Conservation (phyloP, 2,113 vertebrate species). For the Paedocypris sp. region DNA sequence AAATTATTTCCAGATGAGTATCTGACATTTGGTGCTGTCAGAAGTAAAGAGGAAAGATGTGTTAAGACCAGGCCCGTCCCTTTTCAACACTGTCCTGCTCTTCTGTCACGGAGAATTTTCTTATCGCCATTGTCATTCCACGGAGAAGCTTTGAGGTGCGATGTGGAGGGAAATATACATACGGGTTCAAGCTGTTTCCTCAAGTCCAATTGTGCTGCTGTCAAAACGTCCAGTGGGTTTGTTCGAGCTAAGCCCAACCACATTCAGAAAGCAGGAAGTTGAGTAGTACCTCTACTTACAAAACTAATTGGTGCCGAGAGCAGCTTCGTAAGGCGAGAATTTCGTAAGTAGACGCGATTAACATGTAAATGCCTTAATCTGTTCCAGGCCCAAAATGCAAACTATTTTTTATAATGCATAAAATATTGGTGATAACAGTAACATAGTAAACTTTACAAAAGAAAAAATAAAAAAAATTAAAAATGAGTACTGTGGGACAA, state of each 20-base stretch:
- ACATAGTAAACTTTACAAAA: no score
- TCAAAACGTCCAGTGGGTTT: slow-evolving; percentile 9
- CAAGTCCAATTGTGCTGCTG: slow-evolving; percentile 9
- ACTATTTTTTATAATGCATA: no score
- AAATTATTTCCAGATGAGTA: slow-evolving; percentile 64
- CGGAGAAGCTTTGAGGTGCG: not conserved
- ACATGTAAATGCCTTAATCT: no score
- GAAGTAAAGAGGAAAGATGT: slow-evolving; percentile 42
- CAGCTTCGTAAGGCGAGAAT: no score
- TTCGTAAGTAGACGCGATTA: no score
- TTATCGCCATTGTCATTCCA: not conserved
- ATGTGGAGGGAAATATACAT: slow-evolving; percentile 12
- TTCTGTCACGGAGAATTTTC: slow-evolving; percentile 8
- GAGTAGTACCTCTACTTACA: no score
- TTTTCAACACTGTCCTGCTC: not conserved
- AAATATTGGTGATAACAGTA: no score
- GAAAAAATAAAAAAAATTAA: no score
- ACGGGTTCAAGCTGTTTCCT: not conserved
- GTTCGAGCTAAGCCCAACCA: not conserved
- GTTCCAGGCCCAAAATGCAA: no score
- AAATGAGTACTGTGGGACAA: no score
- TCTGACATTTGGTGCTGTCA: slow-evolving; percentile 54
- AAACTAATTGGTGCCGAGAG: no score
- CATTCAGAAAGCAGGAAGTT: no score
- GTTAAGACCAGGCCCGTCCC: slow-evolving; percentile 17